Evolutionary conservation across 1,140 invertebrate genomes (phyloP).

Genomic region (Philotrypesis tridentata): DNA sequence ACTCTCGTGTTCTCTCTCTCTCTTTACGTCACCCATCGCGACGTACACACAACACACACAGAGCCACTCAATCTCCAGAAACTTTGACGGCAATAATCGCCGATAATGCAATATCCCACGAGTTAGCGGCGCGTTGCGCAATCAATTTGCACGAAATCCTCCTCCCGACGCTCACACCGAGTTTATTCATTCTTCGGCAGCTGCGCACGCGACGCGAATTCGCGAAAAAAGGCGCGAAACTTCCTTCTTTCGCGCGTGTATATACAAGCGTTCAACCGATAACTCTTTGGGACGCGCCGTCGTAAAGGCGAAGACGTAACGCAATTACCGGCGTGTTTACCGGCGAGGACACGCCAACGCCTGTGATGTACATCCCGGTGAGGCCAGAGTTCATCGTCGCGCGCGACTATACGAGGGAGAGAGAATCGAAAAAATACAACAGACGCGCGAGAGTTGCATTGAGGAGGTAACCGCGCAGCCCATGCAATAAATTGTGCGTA

Average conservation of each 20-base stretch:
- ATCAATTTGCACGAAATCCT: too few relatives aligned
- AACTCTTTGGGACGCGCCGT: not conserved
- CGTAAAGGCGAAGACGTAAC: constrained; percentile 12
- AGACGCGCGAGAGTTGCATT: not conserved
- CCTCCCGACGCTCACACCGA: not conserved
- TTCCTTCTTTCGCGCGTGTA: not conserved
- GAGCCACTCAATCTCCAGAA: too few relatives aligned
- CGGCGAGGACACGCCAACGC: not conserved
- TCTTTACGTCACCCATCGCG: too few relatives aligned
- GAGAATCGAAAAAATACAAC: too few relatives aligned
- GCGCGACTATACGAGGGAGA: not conserved
- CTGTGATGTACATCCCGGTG: not conserved
- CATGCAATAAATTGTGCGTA: too few relatives aligned
- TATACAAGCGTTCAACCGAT: not conserved
- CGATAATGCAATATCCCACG: too few relatives aligned
- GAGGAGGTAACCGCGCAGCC: not conserved
- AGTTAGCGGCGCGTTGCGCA: too few relatives aligned
- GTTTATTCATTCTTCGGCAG: not conserved
- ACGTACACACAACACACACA: too few relatives aligned
- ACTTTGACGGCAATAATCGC: too few relatives aligned
- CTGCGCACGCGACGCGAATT: too few relatives aligned
- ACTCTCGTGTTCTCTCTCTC: too few relatives aligned
- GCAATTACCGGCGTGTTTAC: not conserved
- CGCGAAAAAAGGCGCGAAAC: not conserved
- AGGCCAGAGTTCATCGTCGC: not conserved